Evolutionary conservation across 92 coral and sea anemone genomes (phyloP).

Genomic region (Isaurus tuberculatus): DNA sequence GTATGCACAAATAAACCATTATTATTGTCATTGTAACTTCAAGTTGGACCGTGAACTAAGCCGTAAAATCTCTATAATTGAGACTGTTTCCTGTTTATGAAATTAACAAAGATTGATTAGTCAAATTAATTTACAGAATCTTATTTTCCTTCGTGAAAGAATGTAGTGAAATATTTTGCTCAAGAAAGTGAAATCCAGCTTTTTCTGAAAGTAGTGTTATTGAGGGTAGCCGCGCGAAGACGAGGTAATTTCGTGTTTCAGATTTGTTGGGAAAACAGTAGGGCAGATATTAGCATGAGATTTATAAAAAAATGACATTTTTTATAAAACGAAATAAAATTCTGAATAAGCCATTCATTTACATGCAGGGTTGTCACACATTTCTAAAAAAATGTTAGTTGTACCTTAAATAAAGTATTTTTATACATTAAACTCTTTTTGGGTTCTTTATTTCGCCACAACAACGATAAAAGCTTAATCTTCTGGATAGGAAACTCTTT

Average conservation of each 20-base stretch:
- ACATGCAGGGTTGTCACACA: too few relatives aligned
- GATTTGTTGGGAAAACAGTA: neutral
- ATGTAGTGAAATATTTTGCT: conserved; percentile 26
- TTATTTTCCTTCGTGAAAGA: conserved; percentile 51
- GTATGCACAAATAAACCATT: neutral
- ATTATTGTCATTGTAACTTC: neutral
- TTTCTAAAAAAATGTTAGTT: neutral
- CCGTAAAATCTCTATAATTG: conserved; percentile 48
- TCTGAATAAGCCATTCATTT: neutral
- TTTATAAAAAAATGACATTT: neutral
- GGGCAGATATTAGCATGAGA: neutral
- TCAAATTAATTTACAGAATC: conserved; percentile 23
- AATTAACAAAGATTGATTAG: conserved; percentile 42
- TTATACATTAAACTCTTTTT: too few relatives aligned
- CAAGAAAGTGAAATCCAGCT: conserved; percentile 41
- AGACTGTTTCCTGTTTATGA: conserved; percentile 29
- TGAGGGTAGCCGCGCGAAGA: neutral
- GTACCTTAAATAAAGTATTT: neutral
- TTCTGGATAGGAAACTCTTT: too few relatives aligned
- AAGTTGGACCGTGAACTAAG: conserved; percentile 29
- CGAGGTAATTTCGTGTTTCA: neutral
- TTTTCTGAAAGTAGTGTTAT: conserved; percentile 10
- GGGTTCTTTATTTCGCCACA: conserved; percentile 29
- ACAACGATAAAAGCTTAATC: neutral
- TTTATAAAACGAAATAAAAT: neutral